Conservation (phyloP, 2,888 invertebrate genomes). For the Fabriciana adippe region DNA sequence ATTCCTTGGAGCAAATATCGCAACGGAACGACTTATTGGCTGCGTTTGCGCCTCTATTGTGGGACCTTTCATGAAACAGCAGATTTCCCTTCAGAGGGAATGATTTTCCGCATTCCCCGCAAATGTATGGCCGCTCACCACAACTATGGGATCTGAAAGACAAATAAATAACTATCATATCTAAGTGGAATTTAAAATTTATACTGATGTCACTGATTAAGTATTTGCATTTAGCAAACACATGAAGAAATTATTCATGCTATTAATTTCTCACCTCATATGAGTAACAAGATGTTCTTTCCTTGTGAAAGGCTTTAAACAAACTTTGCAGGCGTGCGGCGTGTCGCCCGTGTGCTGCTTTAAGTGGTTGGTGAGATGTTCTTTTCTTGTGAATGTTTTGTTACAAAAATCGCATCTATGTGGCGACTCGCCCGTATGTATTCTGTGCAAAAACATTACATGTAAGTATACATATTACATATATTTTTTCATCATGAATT, state of each 20-base stretch:
- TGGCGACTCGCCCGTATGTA: constrained; percentile 87
- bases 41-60: constrained; percentile 86
- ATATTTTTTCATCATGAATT: background rate
- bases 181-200: background rate
- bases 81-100: constrained; percentile 93
- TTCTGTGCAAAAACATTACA: constrained; percentile 50
- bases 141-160: constrained; percentile 81
- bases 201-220: too few species aligned
- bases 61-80: constrained; percentile 93
- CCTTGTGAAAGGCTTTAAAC: constrained; percentile 87
- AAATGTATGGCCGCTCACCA: constrained; percentile 91
- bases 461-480: background rate
- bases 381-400: constrained; percentile 88
- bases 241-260: background rate
- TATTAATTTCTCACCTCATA: constrained; percentile 81
- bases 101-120: constrained; percentile 92
- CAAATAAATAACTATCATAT: constrained; percentile 12
- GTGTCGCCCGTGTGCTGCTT: constrained; percentile 88
- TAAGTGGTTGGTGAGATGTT: constrained; percentile 85
- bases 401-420: constrained; percentile 88
- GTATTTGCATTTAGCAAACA: too few species aligned
- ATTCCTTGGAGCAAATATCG: constrained; percentile 92
- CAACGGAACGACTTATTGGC: constrained; percentile 88
- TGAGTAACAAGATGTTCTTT: constrained; percentile 89
- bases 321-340: constrained; percentile 87